Conservation (phyloP, 2,888 invertebrate species). For the Coelinius sp. region DNA sequence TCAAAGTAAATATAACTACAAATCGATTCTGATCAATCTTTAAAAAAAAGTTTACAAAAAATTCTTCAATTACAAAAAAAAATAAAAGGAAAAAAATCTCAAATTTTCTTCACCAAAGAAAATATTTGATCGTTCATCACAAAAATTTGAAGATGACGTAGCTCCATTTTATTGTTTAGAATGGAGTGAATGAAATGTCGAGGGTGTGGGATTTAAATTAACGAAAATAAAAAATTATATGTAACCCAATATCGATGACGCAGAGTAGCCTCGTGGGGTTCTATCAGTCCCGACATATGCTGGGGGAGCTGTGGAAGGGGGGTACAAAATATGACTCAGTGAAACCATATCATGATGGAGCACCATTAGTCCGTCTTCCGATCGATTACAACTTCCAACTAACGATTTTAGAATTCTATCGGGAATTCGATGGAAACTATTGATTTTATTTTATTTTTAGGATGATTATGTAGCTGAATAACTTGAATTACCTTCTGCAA, state of each 20-base stretch:
- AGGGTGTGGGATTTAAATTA: not conserved
- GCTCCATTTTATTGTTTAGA: too few species aligned
- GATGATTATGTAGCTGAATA: too few species aligned
- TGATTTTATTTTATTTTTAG: not conserved
- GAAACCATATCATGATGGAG: constrained; percentile 19
- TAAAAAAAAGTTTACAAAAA: not conserved
- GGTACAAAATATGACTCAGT: constrained; percentile 22
- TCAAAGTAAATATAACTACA: not conserved
- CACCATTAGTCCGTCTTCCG: not conserved
- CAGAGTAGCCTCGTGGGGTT: not conserved
- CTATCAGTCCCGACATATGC: constrained; percentile 8
- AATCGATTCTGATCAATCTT: not conserved
- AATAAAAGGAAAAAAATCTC: not conserved
- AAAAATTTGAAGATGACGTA: not conserved
- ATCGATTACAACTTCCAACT: not conserved
- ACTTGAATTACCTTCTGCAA: too few species aligned
- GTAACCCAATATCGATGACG: not conserved
- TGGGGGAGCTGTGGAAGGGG: not conserved
- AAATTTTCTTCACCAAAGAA: not conserved
- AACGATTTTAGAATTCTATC: not conserved
- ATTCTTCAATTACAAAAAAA: too few species aligned
- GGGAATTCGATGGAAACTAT: not conserved
- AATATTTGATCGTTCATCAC: too few species aligned
- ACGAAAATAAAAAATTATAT: not conserved
- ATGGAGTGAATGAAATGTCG: not conserved